Base-by-base conservation (phyloP, 1,140 invertebrate species). In the Papilio glaucus region DNA sequence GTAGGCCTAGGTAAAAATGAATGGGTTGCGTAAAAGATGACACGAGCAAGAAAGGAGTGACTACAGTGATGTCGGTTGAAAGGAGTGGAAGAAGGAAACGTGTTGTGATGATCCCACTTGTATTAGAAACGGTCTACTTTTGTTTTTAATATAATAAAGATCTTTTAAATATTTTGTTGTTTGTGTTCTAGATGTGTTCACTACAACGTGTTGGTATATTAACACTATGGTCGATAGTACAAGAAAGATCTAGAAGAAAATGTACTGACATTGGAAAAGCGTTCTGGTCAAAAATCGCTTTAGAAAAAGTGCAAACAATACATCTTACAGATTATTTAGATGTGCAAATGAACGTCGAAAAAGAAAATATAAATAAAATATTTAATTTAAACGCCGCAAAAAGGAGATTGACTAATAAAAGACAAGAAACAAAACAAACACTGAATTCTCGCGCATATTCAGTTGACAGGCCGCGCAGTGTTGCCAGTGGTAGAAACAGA, bases 211-310 rank as follows among this genome's bases (percentile, higher is more conserved):
- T 74, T 71, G 93, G 93, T 18, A 74, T 89, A 42, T 61, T 93
- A 33, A 86, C 80, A 69, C 82, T 91, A 73, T 93, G 91, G 88
- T 85, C 81, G 0, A 84, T 93, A 73, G 73, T 90, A n/a, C 87
- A 89, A 78, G 87, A 91, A 29, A 92, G 2, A 12, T 24, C 49
- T 57, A 57, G 82, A 72, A 65, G 75, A 1, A 84, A 77, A 76
- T 74, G 49, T 0, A 71, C 68, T 6, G 86, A 92, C 18, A 78
- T 88, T 0, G 90, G 89, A 1, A 90, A 89, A 79, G 85, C 90
- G 0, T 89, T 79, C 65, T 92, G 89, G 87, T 90, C 92, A 0
- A 92, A 87, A 82, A 77, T 89, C 41, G 87, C 81, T 72, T 68
- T 93, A 9, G 85, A 92, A 73, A 89, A 85, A 74, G 77, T 53